Conservation (phyloP, 2,888 invertebrate species). For the Alsophila aescularia region DNA sequence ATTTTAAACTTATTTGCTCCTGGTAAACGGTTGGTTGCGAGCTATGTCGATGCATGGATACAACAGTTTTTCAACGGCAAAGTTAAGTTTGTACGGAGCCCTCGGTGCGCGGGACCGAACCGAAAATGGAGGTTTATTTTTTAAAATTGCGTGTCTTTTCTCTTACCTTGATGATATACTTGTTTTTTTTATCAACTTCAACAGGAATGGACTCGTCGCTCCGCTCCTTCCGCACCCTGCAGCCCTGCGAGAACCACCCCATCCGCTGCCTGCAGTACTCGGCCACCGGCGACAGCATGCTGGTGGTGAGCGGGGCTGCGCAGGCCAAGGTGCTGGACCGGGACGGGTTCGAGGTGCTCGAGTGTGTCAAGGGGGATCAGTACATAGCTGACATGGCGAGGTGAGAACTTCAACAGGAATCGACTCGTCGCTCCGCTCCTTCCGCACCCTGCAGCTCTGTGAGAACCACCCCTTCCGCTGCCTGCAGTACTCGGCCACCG, state of each 20-base stretch:
- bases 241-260: constrained; percentile 98
- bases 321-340: constrained; percentile 97
- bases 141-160: too few species aligned
- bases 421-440: constrained; percentile 96
- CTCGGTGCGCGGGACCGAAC: too few species aligned
- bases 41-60: too few species aligned
- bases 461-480: constrained; percentile 97
- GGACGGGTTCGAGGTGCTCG: constrained; percentile 96
- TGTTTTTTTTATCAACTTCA: neutral
- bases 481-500: constrained; percentile 96
- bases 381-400: constrained; percentile 97
- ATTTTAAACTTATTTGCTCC: too few species aligned
- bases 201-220: constrained; percentile 96
- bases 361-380: constrained; percentile 97
- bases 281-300: constrained; percentile 95
- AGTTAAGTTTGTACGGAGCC: too few species aligned
- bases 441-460: constrained; percentile 96
- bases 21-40: too few species aligned
- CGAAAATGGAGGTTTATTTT: too few species aligned
- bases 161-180: too few species aligned
- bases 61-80: too few species aligned
- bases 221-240: constrained; percentile 95
- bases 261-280: constrained; percentile 96
- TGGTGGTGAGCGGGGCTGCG: constrained; percentile 96
- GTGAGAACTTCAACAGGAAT: constrained; percentile 87